These are phyloP conservation scores for Macrotrachela quadricornifera DNA, from an alignment of 1,140 invertebrate genomes.

Conservation along the genomic window DNA sequence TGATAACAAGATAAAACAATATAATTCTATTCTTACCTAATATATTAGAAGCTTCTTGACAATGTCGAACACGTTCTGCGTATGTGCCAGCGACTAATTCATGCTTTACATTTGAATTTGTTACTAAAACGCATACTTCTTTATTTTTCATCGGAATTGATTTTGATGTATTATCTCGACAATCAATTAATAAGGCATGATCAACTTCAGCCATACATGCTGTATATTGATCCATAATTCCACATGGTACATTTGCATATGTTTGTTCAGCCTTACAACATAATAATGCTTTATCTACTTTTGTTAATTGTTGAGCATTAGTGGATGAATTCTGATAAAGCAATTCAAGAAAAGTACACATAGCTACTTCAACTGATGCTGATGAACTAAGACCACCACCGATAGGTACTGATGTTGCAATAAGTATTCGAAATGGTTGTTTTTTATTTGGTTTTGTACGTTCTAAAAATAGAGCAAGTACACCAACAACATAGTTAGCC, in stretches of 20 bases:
- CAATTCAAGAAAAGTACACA: conserved; percentile 58
- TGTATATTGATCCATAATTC: conserved; percentile 87
- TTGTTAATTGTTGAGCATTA: neutral
- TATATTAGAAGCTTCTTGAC: conserved; percentile 48
- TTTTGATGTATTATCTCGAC: conserved; percentile 24
- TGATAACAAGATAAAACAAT: too few relatives aligned
- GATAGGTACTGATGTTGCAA: conserved; percentile 55
- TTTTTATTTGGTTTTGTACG: conserved; percentile 19
- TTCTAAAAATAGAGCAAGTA: conserved; percentile 56
- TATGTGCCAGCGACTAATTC: conserved; percentile 65
- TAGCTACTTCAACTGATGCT: conserved; percentile 65
- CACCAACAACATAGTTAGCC: conserved; percentile 76
- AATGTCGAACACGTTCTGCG: conserved; percentile 49
- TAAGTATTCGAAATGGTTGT: conserved; percentile 51
- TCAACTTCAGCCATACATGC: conserved; percentile 54
- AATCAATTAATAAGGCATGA: conserved; percentile 63
- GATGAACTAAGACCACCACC: conserved; percentile 74
- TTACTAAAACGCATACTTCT: conserved; percentile 48
- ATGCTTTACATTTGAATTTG: conserved; percentile 72
- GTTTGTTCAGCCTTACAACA: conserved; percentile 77
- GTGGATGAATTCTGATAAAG: conserved; percentile 20
- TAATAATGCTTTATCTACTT: conserved; percentile 46
- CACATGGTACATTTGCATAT: conserved; percentile 69
- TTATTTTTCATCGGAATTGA: conserved; percentile 41
- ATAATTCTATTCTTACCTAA: conserved; percentile 32